These are phyloP conservation scores for Microcebus tavaratra DNA, from an alignment of 2,113 vertebrate genomes.

Conservation along the genomic window DNA sequence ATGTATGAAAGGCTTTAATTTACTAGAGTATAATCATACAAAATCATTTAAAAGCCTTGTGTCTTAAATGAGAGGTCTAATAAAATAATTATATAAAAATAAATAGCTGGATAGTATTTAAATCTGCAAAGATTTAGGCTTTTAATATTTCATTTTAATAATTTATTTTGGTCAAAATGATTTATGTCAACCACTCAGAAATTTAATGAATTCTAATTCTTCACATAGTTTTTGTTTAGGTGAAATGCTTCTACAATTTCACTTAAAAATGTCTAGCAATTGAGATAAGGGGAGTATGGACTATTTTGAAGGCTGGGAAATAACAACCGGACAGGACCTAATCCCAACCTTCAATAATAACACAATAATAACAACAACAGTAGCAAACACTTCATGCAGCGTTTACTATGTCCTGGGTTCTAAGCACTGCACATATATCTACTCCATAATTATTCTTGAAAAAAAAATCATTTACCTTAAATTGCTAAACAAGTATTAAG, in stretches of 20 bases:
- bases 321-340: not conserved
- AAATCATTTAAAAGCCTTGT: slow-evolving; percentile 31
- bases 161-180: slow-evolving; percentile 38
- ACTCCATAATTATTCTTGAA: not conserved
- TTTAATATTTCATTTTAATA: slow-evolving; percentile 17
- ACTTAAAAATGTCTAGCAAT: not conserved
- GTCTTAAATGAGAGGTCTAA: slow-evolving; percentile 11
- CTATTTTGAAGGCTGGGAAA: not conserved
- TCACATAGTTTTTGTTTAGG: slow-evolving; percentile 20
- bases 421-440: not conserved
- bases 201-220: slow-evolving; percentile 39
- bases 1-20: slow-evolving; percentile 15
- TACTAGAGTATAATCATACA: not conserved
- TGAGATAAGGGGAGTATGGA: not conserved
- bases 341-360: not conserved
- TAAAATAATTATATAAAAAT: slow-evolving; percentile 40
- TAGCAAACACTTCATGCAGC: not conserved
- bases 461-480: not conserved
- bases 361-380: not conserved
- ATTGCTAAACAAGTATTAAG: not conserved
- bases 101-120: slow-evolving; percentile 13
- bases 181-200: slow-evolving; percentile 34
- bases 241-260: slow-evolving; percentile 12
- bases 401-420: not conserved
- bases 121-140: slow-evolving; percentile 20